Evolutionary conservation across 2,888 invertebrate species (phyloP), one percentile per base, ranked within the genome.

Genomic region (Drosophila maculinotata): DNA sequence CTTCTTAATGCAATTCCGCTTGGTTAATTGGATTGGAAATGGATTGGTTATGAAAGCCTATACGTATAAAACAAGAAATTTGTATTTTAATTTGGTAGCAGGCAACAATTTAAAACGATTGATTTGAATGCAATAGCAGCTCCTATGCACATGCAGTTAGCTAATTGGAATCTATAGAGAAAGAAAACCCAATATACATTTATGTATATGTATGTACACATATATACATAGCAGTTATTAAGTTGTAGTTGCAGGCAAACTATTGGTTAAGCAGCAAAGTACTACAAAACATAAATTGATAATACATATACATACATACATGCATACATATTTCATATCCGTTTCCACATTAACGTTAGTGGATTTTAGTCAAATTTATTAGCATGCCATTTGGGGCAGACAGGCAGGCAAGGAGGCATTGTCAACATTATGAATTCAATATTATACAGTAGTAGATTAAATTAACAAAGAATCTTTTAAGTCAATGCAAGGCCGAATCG

Each of bases 301-400:
- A 42, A 65, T 26, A 59, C 39, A 63, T 49, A 69, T 41, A 52
- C n/a, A 53, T 48, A 47, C 30, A 57, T 42, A 67, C 44, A 69
- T 56, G 28, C 57, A 63, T 57, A 64, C 38, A 82, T 77, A 75
- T 64, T 81, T 86, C 84, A 83, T 79, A 87, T 86, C 87, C 84
- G 77, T 89, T 88, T 86, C 88, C 87, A 87, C 67, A 67, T 68
- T 60, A 82, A 71, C 67, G 42, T 59, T 53, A 48, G 87, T 89
- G 86, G 89, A 83, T 87, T 87, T 89, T 89, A 87, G 80, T 82
- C 82, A 80, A 88, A 86, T 86, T 86, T 74, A 64, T 76, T 69
- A 72, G 66, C 59, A 25, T 35, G 26, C 33, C 39, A 25, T 26
- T 39, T 17, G 33, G 20, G n/a, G 25, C 59, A 60, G 33, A n/a